Evolutionary conservation across 2,797 vertebrate species (phyloP), one percentile per base, ranked within the genome.

Genomic region (Catostomus latipinnis): DNA sequence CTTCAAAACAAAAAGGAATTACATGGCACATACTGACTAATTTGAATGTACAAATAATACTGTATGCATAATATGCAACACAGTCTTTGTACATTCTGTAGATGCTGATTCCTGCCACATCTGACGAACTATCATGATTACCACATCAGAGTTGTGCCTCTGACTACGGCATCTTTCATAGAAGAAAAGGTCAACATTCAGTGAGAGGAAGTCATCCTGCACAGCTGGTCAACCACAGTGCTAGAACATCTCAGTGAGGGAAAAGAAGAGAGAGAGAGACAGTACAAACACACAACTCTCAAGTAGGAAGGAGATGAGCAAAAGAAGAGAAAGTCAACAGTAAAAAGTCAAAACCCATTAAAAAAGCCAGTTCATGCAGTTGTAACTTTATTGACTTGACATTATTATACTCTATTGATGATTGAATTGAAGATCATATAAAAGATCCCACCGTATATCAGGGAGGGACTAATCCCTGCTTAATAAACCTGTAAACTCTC

Each of bases 121-220:
- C 87, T 86, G 87, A 85, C 83, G 83, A 88, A 88, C 87, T 79
- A 88, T 90, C 85, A 85, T 57, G 70, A 82, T 69, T 76, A 77
- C 78, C 73, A 86, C 90, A 90, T 92, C 92, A 90, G 86, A 93
- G 82, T 83, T 73, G 54, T 53, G 83, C 70, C 71, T 89, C 84
- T 86, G 88, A 90, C 91, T 88, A 87, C 85, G 83, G 87, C 85
- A 82, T 57, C 67, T 80, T 74, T 82, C 63, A 82, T 81, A 82
- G 67, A 81, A 53, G 89, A 88, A 91, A 95, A 94, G 93, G 93
- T 94, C 93, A 93, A 86, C 84, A 81, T 92, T 88, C 83, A 87
- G 87, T 88, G 86, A 82, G 83, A 85, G 71, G 78, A 82, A 86
- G 90, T 92, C 89, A 88, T 90, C 87, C 75, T 56, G 87, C 88